A percentile compares a stretch with the other conserved stretches of the same genome.
Evolutionary conservation across 1,140 invertebrate genomes (phyloP).

Genomic region (Solen grandis): DNA sequence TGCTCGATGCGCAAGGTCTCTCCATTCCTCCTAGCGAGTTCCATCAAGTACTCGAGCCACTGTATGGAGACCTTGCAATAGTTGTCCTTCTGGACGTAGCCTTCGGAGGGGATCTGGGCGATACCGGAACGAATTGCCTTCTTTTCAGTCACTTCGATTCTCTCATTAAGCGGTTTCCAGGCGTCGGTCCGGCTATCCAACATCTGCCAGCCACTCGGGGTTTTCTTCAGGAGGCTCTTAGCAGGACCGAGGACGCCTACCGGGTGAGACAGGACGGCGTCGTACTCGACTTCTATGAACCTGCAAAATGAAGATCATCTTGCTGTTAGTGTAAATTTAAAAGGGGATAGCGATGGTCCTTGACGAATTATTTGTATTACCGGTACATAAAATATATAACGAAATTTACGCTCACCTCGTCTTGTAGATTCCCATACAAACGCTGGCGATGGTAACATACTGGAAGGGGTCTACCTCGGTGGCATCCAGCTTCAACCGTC

Average conservation of each 20-base stretch:
- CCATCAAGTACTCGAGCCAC: constrained; percentile 34
- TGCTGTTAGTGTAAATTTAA: no score
- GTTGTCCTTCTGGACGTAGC: constrained; percentile 47
- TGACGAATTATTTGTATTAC: no score
- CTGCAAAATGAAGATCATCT: no score
- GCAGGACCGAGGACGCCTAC: no score
- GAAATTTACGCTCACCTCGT: no score
- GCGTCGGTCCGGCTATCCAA: background rate
- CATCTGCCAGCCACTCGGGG: no score
- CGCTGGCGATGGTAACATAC: constrained; percentile 48
- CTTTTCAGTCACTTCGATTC: background rate
- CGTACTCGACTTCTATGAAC: no score
- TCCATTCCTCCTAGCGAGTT: constrained; percentile 5
- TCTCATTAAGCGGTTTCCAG: background rate
- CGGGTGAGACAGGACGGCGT: no score
- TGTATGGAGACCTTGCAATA: constrained; percentile 28
- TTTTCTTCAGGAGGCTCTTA: no score
- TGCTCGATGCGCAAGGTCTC: constrained; percentile 37
- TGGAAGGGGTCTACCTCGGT: constrained; percentile 56
- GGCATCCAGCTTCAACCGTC: constrained; percentile 25
- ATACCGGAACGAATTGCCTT: no score
- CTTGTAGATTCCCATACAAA: constrained; percentile 52
- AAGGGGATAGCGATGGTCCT: no score
- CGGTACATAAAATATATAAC: no score
- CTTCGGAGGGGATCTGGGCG: constrained; percentile 31